phyloP scores from a whole-genome alignment of 2,888 invertebrate genomes.

The Prosopocoilus inquinatus region DNA sequence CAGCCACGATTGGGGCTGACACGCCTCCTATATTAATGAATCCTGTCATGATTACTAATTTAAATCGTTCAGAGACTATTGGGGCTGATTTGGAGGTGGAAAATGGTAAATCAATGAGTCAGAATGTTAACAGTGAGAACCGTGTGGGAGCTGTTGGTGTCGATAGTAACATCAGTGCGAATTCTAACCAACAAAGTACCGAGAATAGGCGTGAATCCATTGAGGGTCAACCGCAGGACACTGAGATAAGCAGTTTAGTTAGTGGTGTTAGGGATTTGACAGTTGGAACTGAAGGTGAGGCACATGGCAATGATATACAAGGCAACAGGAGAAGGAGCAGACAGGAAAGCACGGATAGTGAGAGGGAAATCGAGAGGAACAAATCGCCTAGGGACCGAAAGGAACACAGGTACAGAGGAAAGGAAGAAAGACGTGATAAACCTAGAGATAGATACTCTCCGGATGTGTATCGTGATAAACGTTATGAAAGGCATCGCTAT shows the following conservation, averaged over 20 bases:
- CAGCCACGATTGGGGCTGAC: constrained; percentile 50
- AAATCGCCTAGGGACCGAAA: constrained; percentile 25
- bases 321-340: constrained; percentile 33
- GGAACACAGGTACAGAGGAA: constrained; percentile 20
- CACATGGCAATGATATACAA: constrained; percentile 12
- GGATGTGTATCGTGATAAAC: constrained; percentile 38
- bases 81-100: constrained; percentile 33
- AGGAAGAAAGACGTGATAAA: constrained; percentile 23
- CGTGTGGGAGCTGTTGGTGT: constrained; percentile 22
- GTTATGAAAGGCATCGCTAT: constrained; percentile 45
- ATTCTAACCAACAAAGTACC: neutral
- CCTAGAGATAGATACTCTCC: constrained; percentile 36
- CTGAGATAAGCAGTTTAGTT: constrained; percentile 34
- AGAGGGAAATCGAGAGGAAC: constrained; percentile 34
- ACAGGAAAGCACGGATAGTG: constrained; percentile 45
- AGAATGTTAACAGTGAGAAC: constrained; percentile 13
- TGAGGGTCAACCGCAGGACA: constrained; percentile 38
- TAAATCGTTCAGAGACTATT: constrained; percentile 39
- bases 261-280: constrained; percentile 44
- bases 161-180: constrained; percentile 12
- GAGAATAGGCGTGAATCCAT: constrained; percentile 40
- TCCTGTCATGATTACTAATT: constrained; percentile 15
- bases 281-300: constrained; percentile 39
- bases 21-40: constrained; percentile 40
- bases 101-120: constrained; percentile 14